Evolutionary conservation across 1,140 invertebrate genomes (phyloP).

Genomic region (Pissodes strobi): DNA sequence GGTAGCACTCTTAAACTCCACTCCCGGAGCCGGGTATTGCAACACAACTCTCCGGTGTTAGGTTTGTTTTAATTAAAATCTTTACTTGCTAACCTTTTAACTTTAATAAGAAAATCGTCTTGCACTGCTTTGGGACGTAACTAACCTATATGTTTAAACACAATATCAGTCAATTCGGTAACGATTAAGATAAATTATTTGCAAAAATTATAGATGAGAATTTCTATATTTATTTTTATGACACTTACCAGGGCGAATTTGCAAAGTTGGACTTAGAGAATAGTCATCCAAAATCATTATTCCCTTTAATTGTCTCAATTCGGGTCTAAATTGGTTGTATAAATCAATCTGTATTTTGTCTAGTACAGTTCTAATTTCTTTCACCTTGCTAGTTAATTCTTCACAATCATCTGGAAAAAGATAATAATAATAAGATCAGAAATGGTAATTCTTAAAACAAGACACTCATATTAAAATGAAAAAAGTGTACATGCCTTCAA

Average conservation of each 20-base stretch:
- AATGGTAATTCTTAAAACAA: not conserved
- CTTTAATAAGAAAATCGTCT: too few relatives aligned
- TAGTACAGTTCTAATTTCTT: constrained; percentile 36
- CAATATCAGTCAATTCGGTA: too few relatives aligned
- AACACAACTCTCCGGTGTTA: too few relatives aligned
- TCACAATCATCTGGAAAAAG: constrained; percentile 28
- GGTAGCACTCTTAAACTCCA: too few relatives aligned
- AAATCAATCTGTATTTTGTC: constrained; percentile 48
- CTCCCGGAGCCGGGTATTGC: too few relatives aligned
- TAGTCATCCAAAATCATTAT: constrained; percentile 43
- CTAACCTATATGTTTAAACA: too few relatives aligned
- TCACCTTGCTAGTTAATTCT: constrained; percentile 32
- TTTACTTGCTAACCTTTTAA: too few relatives aligned
- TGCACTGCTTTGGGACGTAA: too few relatives aligned
- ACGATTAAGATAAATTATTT: too few relatives aligned
- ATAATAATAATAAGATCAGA: not conserved
- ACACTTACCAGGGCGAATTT: constrained; percentile 32
- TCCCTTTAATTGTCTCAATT: constrained; percentile 31
- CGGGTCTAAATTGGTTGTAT: constrained; percentile 45
- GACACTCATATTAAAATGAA: not conserved
- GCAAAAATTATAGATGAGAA: too few relatives aligned
- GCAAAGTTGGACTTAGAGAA: constrained; percentile 26
- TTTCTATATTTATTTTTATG: too few relatives aligned
- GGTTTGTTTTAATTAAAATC: too few relatives aligned
- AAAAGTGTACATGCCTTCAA: constrained; percentile 31